Conservation (phyloP, 2,888 invertebrate species). For the Limenitis camilla region DNA sequence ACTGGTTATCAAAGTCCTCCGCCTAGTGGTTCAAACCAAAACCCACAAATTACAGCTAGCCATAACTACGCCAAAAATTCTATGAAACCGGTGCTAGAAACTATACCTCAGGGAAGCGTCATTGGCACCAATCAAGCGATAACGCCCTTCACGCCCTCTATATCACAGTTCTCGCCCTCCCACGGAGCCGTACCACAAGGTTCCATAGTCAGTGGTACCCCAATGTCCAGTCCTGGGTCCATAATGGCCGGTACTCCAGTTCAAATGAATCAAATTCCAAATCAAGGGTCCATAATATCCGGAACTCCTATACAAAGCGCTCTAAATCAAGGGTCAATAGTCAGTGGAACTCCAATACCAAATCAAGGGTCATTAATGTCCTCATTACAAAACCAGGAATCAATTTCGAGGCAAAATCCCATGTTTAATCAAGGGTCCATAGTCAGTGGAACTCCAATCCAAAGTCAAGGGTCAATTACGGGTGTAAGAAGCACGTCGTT, state of each 20-base stretch:
- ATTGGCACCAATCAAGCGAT: constrained; percentile 38
- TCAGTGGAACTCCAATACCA: constrained; percentile 8
- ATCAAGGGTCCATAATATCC: constrained; percentile 9
- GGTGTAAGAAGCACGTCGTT: constrained; percentile 6
- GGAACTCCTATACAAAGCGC: constrained; percentile 13
- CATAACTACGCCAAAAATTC: constrained; percentile 38
- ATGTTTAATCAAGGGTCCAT: constrained; percentile 13
- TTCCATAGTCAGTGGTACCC: constrained; percentile 28
- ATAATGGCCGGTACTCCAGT: constrained; percentile 19
- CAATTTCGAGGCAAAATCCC: constrained; percentile 14
- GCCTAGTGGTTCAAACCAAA: constrained; percentile 33
- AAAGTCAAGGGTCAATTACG: constrained; percentile 11
- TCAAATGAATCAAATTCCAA: background rate
- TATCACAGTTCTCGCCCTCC: constrained; percentile 32
- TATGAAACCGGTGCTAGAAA: constrained; percentile 52
- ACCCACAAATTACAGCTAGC: constrained; percentile 40
- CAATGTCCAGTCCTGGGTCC: constrained; percentile 10
- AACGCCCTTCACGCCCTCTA: constrained; percentile 35
- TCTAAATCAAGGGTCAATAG: constrained; percentile 30
- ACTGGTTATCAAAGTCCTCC: constrained; percentile 43
- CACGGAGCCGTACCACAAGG: constrained; percentile 30
- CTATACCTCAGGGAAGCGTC: constrained; percentile 57
- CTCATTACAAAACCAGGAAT: constrained; percentile 12
- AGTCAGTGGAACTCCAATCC: constrained; percentile 9
- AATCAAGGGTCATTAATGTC: constrained; percentile 18